Evolutionary conservation across 2,888 invertebrate species (phyloP).

Genomic region (Stegana nigrithorax): DNA sequence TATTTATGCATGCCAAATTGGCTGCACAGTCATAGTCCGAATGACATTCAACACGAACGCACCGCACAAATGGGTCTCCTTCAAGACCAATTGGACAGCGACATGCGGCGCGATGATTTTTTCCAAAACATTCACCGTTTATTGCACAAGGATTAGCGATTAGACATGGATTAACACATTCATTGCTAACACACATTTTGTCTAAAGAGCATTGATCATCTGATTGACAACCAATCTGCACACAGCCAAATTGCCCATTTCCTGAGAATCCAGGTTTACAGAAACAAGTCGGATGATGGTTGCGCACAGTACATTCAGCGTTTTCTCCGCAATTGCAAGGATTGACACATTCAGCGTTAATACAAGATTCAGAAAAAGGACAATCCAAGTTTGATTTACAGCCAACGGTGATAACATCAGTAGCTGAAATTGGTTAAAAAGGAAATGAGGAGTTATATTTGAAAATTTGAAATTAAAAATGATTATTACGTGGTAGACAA

Average conservation of each 20-base stretch:
- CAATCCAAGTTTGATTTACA: conserved; percentile 86
- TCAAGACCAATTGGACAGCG: conserved; percentile 81
- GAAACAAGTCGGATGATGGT: conserved; percentile 88
- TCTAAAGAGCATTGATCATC: conserved; percentile 85
- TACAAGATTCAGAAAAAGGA: conserved; percentile 83
- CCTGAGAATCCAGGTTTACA: conserved; percentile 87
- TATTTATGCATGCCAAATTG: conserved; percentile 78
- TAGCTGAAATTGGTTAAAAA: conserved; percentile 67
- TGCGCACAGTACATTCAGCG: conserved; percentile 83
- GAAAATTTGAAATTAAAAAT: background rate
- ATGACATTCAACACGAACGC: conserved; percentile 83
- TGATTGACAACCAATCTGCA: conserved; percentile 83
- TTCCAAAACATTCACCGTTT: conserved; percentile 86
- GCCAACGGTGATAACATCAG: conserved; percentile 74
- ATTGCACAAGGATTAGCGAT: conserved; percentile 84
- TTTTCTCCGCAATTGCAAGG: conserved; percentile 89
- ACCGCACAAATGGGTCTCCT: conserved; percentile 85
- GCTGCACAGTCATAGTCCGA: conserved; percentile 83
- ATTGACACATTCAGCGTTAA: conserved; percentile 82
- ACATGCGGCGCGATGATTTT: conserved; percentile 83
- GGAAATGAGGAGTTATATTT: background rate
- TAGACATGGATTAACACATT: conserved; percentile 85
- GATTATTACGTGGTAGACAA: conserved; percentile 79
- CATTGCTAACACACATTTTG: conserved; percentile 84
- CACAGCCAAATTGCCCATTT: conserved; percentile 85